Evolutionary conservation across 2,797 vertebrate genomes (phyloP).

Genomic region (Urophycis tenuis): DNA sequence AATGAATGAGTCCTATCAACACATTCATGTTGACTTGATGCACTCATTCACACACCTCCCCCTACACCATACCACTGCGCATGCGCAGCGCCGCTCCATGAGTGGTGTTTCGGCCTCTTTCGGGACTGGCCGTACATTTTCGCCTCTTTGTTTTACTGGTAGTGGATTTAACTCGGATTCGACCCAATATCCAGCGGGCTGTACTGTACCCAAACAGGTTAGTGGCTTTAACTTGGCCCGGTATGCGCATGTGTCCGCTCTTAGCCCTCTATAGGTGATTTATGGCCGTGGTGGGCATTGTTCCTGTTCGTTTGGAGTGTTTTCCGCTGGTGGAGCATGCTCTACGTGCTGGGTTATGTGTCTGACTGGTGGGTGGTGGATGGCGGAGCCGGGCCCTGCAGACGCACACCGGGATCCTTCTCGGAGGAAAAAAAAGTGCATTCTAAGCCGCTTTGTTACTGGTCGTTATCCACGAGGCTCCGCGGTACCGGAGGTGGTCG

Average conservation of each 20-base stretch:
- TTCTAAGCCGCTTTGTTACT: conserved; percentile 31
- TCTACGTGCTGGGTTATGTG: conserved; percentile 64
- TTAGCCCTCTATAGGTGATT: conserved; percentile 31
- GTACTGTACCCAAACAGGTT: conserved; percentile 66
- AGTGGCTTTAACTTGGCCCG: conserved; percentile 50
- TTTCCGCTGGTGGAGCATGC: conserved; percentile 59
- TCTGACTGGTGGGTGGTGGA: conserved; percentile 53
- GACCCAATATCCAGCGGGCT: conserved; percentile 66
- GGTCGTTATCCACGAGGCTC: conserved; percentile 42
- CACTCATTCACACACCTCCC: not conserved
- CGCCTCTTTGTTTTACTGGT: conserved; percentile 98
- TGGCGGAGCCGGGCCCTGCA: conserved; percentile 73
- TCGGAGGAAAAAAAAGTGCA: conserved; percentile 57
- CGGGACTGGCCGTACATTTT: conserved; percentile 90
- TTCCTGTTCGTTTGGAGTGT: conserved; percentile 52
- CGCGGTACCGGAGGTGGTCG: conserved; percentile 8
- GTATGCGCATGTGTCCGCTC: conserved; percentile 22
- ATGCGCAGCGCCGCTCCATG: conserved; percentile 70
- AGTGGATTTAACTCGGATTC: conserved; percentile 79
- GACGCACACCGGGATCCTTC: conserved; percentile 55
- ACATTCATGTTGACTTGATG: not conserved
- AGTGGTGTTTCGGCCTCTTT: conserved; percentile 79
- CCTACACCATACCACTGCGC: conserved; percentile 58
- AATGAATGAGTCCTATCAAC: too few relatives aligned
- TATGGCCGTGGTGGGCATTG: conserved; percentile 48